Conservation (phyloP, 2,113 vertebrate species). For the Elaphurus davidianus region DNA sequence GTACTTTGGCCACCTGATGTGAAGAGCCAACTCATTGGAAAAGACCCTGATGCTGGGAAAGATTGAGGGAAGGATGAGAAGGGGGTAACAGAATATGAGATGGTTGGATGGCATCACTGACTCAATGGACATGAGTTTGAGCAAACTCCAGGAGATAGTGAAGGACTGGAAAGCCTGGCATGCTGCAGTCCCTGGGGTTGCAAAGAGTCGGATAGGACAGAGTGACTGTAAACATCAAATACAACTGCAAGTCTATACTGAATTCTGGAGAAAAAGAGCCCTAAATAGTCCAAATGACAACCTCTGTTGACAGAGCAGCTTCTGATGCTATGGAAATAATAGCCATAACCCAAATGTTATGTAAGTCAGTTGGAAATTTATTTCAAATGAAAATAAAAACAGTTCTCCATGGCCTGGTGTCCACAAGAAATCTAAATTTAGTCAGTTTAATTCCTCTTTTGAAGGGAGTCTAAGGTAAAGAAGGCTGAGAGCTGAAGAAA, state of each 20-base stretch:
- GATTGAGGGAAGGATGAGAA: background rate
- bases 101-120: background rate
- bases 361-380: background rate
- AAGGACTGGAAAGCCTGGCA: background rate
- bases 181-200: background rate
- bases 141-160: background rate
- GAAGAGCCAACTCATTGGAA: background rate
- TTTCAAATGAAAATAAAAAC: background rate
- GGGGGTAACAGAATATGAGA: background rate
- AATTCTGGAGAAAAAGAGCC: background rate
- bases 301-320: background rate
- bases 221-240: background rate
- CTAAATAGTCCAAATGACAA: background rate
- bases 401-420: background rate
- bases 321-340: background rate
- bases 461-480: background rate
- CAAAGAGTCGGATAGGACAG: rapidly evolving
- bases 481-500: background rate
- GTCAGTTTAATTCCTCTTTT: background rate
- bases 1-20: background rate
- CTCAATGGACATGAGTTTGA: background rate
- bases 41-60: background rate
- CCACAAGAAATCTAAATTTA: background rate
- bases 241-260: background rate
- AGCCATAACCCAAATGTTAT: background rate